Percentiles rank a stretch among this genome's conserved stretches.
Evolutionary conservation across 1,140 invertebrate genomes (phyloP).

Genomic region (Periplaneta americana): DNA sequence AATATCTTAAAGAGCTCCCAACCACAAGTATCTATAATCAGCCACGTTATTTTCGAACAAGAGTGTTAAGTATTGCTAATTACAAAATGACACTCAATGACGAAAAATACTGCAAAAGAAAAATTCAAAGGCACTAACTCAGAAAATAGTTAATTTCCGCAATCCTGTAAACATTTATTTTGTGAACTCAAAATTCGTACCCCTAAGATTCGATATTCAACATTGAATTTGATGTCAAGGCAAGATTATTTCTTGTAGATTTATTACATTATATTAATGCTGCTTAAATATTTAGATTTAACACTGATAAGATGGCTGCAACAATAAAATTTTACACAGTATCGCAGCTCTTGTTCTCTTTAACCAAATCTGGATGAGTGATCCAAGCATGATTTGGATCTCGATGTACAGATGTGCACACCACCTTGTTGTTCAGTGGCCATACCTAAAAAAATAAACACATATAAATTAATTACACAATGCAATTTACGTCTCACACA

Average conservation of each 20-base stretch:
- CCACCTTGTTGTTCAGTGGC: constrained; percentile 34
- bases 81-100: no score
- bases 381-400: neutral
- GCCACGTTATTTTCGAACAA: no score
- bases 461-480: constrained; percentile 14
- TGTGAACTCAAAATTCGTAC: neutral
- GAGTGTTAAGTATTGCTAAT: no score
- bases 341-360: neutral
- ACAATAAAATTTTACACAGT: neutral
- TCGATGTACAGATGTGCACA: neutral
- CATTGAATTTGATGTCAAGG: neutral
- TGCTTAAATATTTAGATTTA: neutral
- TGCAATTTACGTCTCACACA: neutral
- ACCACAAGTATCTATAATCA: no score
- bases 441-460: constrained; percentile 43
- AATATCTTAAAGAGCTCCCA: no score
- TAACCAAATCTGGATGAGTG: neutral
- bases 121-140: neutral
- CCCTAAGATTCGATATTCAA: neutral
- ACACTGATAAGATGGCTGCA: neutral
- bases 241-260: neutral
- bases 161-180: neutral
- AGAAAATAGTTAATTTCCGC: neutral
- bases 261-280: neutral
- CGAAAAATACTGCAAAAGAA: neutral